Evolutionary conservation across 2,888 invertebrate species (phyloP), one percentile per base, ranked within the genome.

Genomic region (Synanthedon vespiformis): DNA sequence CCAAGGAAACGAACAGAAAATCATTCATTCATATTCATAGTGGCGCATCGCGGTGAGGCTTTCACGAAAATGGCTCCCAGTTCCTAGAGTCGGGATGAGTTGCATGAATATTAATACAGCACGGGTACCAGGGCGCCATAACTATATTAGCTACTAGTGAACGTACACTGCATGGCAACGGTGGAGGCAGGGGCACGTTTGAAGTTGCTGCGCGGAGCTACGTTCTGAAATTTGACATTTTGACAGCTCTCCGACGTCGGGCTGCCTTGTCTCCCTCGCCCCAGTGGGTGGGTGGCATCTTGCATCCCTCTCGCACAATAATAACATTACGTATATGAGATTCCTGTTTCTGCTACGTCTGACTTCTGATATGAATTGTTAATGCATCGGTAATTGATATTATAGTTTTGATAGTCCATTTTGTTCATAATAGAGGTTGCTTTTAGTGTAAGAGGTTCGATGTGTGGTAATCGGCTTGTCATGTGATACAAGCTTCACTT

Each of bases 201-300:
- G 84, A 85, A 86, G 80, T 86, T 83, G 78, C 70, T 65, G 78
- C 80, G 83, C 82, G 77, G 77, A 50, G 50, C 50, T 73, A 75
- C 78, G 84, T 84, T 78, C 85, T 80, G 85, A 87, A 88, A 88
- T 88, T 88, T 88, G 88, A 88, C 88, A 81, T 88, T 88, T 88
- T 88, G 88, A 88, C 88, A 88, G 88, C 77, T 81, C 85, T 80
- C 85, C 86, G 85, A 84, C 85, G 84, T 76, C 77, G 76, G 77
- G 74, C 70, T 77, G 76, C 76, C 77, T 76, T 69, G 70, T 73
- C 66, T 69, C 70, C 72, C 58, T 75, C 68, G 74, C 58, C 72
- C 76, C 68, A 52, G 66, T 55, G 68, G 57, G 61, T 58, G 56
- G 56, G 56, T 57, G 58, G 56, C 54, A 60, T 55, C 56, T 63